Evolutionary conservation across 1,140 invertebrate genomes (phyloP), one percentile per base, ranked within the genome.

Genomic region (Contarinia nasturtii): DNA sequence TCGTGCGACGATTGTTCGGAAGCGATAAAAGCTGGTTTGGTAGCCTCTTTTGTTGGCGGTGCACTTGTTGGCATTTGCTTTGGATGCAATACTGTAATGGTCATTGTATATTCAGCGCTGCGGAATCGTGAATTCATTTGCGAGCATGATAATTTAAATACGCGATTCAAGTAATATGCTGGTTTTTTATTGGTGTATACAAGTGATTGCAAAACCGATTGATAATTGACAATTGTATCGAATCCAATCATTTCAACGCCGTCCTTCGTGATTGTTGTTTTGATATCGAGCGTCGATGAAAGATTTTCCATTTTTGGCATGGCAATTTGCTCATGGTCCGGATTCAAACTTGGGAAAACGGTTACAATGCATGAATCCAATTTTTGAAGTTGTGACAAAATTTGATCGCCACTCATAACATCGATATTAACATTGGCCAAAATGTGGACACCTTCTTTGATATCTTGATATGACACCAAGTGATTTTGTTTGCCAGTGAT

Each of bases 121-220:
- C 83, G 82, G 66, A 93, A 94, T 17, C 90, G 72, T 1, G 86
- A 87, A 67, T 86, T 93, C 40, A 94, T 71, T 65, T 94, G 88
- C 7, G 88, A 89, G 65, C 93, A 97, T 33, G 83, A 82, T 2
- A 97, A 68, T 59, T 93, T 91, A 67, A 97, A 95, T 1, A 90
- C 88, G 50, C 87, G 76, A 66, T 93, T 93, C 37, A 96, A 68
- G 63, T 93, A 92, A 62, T 91, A 91, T 3, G 89, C 88, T 7
- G 90, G 87, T 57, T 93, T 91, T 52, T 82, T 82, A 64, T 93
- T 94, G 53, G 84, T 86, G 68, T 96, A 97, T 48, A 86, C 79
- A 41, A 96, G 83, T 52, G 89, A 77, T 21, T 80, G 73, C n/a
- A 94, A 73, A 4, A 89, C 74, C 65, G 77, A 66, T 11, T 66